Evolutionary conservation across 2,797 vertebrate species (phyloP), one percentile per base, ranked within the genome.

Genomic region (Poeciliopsis turneri): DNA sequence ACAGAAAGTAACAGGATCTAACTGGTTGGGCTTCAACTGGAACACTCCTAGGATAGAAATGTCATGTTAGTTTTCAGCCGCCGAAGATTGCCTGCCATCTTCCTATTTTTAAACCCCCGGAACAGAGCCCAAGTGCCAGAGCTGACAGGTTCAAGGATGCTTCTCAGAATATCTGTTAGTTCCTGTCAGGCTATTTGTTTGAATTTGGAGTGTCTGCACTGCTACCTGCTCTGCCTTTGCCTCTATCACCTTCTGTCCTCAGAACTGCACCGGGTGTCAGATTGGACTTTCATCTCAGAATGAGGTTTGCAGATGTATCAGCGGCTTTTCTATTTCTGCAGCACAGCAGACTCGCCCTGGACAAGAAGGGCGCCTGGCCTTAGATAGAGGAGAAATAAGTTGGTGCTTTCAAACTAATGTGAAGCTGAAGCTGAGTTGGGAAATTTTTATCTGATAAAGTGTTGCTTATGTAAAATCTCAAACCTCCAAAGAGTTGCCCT

Each of bases 41-140:
- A 85, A 78, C 81, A 82, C 68, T 82, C 70, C 36, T 61, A 7
- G 71, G 82, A 93, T 84, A 88, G 76, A 90, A 23, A 81, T 88
- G 84, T 89, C 87, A 87, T 88, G 88, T 90, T 88, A 68, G 83
- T 86, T 85, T 90, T 87, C 73, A 81, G n/a, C 72, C 1, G 10
- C 64, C 43, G 77, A 84, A 82, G 77, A 86, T 53, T 11, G 28
- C 25, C 72, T 69, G 25, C 18, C 79, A 39, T 80, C 46, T 81
- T 72, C 68, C 81, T 64, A 64, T 84, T 90, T 86, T 85, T 82
- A 82, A 82, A 76, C 49, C 57, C 20, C 64, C 0, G 16, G 51
- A 76, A 84, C 82, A 80, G 28, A 75, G 57, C 20, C 80, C 2
- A 74, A 74, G 75, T 80, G 74, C 70, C 75, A 76, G 59, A 74